These are phyloP conservation scores for Lithobates pipiens DNA, from an alignment of 2,797 vertebrate genomes.

Conservation along the genomic window DNA sequence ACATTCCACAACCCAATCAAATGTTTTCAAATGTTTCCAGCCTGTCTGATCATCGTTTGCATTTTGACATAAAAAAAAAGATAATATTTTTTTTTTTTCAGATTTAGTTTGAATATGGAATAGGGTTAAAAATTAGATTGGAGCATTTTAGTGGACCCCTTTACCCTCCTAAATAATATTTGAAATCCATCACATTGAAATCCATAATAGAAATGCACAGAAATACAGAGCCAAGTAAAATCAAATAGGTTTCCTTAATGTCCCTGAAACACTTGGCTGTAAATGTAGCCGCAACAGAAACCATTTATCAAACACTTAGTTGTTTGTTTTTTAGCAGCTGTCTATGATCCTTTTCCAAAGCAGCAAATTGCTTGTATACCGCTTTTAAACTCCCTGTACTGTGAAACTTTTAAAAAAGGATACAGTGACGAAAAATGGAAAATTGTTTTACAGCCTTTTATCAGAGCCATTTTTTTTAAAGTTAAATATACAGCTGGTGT, in stretches of 20 bases:
- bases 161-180: neutral
- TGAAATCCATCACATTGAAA: constrained; percentile 1
- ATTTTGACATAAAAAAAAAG: too few species aligned
- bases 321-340: constrained; percentile 21
- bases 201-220: constrained; percentile 41
- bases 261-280: constrained; percentile 21
- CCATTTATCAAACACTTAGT: constrained; percentile 37
- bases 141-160: neutral
- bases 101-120: neutral
- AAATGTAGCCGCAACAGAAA: neutral
- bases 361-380: constrained; percentile 2
- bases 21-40: too few species aligned
- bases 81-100: too few species aligned
- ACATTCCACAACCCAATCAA: too few species aligned
- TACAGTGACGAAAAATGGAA: neutral
- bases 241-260: constrained; percentile 12
- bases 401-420: neutral
- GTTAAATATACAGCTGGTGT: neutral
- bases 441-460: neutral
- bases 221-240: constrained; percentile 12
- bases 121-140: too few species aligned
- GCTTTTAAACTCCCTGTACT: neutral
- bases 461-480: neutral
- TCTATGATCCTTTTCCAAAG: neutral
- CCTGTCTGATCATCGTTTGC: too few species aligned